Conservation (phyloP, 2,113 vertebrate species). For the Cathartes aura region DNA sequence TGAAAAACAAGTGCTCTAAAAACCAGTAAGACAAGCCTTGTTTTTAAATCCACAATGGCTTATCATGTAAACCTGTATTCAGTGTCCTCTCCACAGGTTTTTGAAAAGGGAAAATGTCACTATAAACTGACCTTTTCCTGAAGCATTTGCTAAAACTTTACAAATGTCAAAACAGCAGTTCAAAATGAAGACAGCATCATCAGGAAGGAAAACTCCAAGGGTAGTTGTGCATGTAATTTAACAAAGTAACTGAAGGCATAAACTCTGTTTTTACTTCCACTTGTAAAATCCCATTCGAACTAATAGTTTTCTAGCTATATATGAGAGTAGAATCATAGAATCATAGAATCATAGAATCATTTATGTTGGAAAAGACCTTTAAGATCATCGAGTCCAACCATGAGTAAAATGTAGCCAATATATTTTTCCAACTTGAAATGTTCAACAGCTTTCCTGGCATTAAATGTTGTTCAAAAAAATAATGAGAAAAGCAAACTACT, state of each 20-base stretch:
- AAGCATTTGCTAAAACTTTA: conserved; percentile 65
- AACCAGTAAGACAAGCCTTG: background rate
- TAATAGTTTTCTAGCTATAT: background rate
- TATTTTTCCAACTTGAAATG: background rate
- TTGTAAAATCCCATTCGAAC: background rate
- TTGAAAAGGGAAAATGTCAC: conserved; percentile 56
- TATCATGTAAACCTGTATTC: conserved; percentile 30
- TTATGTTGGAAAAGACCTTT: no score
- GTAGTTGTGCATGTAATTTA: conserved; percentile 22
- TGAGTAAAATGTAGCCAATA: background rate
- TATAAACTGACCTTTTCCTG: conserved; percentile 70
- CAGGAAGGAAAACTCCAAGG: conserved; percentile 32
- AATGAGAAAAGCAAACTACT: background rate
- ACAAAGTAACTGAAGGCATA: background rate
- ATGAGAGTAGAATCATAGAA: background rate
- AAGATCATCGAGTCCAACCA: no score
- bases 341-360: background rate
- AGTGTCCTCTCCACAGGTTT: conserved; percentile 53
- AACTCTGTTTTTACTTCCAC: background rate
- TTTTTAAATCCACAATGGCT: background rate
- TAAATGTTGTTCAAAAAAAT: background rate
- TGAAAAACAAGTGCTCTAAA: background rate
- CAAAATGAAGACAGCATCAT: conserved; percentile 45
- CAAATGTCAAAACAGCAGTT: conserved; percentile 69
- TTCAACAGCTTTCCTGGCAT: background rate